Conservation (phyloP, 2,797 vertebrate genomes). For the Sebastes minor region DNA sequence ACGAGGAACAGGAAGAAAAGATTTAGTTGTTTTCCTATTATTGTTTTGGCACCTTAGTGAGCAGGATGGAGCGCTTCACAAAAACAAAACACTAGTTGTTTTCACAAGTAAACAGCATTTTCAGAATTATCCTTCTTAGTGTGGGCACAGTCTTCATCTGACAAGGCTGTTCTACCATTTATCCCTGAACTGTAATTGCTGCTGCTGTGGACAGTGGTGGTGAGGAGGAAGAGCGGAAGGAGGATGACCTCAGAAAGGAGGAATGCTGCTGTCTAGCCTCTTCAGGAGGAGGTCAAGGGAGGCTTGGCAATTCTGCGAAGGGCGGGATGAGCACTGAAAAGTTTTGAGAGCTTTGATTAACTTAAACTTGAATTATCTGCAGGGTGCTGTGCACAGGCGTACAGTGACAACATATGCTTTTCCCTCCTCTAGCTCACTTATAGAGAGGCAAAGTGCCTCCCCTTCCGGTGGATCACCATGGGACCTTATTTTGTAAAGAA, state of each 20-base stretch:
- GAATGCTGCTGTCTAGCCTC: constrained; percentile 48
- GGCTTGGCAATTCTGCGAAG: constrained; percentile 15
- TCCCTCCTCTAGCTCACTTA: neutral
- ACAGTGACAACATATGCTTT: neutral
- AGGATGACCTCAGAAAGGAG: constrained; percentile 51
- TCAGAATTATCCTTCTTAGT: neutral
- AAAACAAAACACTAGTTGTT: neutral
- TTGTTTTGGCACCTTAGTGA: neutral
- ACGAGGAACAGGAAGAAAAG: neutral
- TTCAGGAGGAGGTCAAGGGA: constrained; percentile 45
- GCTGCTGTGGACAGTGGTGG: neutral
- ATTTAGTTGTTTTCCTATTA: neutral
- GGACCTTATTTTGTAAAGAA: no score
- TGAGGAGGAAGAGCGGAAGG: constrained; percentile 15
- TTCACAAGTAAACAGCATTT: neutral
- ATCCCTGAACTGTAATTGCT: constrained; percentile 7
- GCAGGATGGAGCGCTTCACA: neutral
- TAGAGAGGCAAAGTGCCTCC: no score
- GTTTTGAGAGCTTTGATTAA: constrained; percentile 14
- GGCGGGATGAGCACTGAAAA: neutral
- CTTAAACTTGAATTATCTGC: neutral
- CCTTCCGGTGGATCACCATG: no score
- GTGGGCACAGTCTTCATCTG: neutral
- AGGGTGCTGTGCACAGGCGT: neutral
- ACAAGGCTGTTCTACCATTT: neutral